phyloP scores from a whole-genome alignment of 2,113 vertebrate genomes.

The Mola mola region DNA sequence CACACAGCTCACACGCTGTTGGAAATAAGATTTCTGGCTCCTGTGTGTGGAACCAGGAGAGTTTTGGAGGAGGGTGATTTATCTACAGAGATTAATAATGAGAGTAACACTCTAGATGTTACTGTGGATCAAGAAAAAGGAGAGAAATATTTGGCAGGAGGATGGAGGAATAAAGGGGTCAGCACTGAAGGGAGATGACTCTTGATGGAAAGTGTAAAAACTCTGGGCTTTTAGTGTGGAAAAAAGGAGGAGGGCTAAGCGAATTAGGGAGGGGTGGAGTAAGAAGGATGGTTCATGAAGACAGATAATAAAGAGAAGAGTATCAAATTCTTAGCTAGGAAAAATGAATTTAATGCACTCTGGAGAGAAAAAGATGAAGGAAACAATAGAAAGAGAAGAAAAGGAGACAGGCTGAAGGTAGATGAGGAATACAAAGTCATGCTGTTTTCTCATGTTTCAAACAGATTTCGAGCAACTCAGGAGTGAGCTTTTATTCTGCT shows the following conservation, averaged over 20 bases:
- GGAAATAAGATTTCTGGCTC: conserved; percentile 42
- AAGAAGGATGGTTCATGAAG: conserved; percentile 20
- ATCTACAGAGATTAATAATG: conserved; percentile 47
- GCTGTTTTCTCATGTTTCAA: conserved; percentile 16
- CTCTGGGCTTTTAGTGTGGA: conserved; percentile 25
- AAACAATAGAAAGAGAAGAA: conserved; percentile 14
- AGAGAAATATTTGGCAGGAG: conserved; percentile 24
- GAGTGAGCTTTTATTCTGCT: conserved; percentile 49
- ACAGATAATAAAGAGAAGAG: conserved; percentile 25
- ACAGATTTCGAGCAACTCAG: conserved; percentile 23
- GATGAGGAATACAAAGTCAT: conserved; percentile 4
- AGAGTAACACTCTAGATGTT: conserved; percentile 36
- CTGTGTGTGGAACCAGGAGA: conserved; percentile 9
- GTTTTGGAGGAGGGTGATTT: conserved; percentile 36
- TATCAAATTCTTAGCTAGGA: conserved; percentile 15
- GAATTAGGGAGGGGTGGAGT: not conserved
- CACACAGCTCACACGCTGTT: conserved; percentile 5
- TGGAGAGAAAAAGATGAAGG: not conserved
- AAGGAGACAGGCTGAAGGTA: not conserved
- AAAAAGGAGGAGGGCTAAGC: conserved; percentile 16
- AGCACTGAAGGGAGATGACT: conserved; percentile 11
- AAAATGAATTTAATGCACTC: conserved; percentile 8
- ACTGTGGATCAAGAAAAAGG: conserved; percentile 21
- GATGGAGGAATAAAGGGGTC: not conserved
- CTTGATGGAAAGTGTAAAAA: conserved; percentile 27